These are phyloP conservation scores for Pemphredon lugubris DNA, from an alignment of 2,888 invertebrate genomes.

Conservation along the genomic window DNA sequence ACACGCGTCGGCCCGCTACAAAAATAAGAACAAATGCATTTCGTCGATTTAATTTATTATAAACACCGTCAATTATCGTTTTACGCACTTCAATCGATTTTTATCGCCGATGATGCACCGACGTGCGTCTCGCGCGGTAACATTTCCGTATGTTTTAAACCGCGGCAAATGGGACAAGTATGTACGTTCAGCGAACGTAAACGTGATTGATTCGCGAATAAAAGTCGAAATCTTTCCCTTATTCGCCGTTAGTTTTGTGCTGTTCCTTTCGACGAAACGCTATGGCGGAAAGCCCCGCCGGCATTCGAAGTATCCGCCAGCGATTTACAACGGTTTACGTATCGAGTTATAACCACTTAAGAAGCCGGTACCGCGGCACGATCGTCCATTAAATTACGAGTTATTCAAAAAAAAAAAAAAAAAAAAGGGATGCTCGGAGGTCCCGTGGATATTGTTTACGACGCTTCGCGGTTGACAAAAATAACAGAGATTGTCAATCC, in stretches of 20 bases:
- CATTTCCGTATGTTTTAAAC: too few relatives aligned
- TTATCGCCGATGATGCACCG: too few relatives aligned
- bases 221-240: not conserved
- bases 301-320: constrained; percentile 22
- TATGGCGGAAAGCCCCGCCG: too few relatives aligned
- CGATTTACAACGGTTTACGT: constrained; percentile 46
- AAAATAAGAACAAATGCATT: too few relatives aligned
- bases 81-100: too few relatives aligned
- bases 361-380: constrained; percentile 24
- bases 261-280: not conserved
- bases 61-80: too few relatives aligned
- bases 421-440: constrained; percentile 48
- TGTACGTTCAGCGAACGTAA: too few relatives aligned
- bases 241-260: constrained; percentile 1
- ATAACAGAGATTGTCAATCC: constrained; percentile 35
- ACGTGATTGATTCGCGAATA: not conserved
- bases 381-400: constrained; percentile 43
- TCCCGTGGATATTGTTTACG: constrained; percentile 32
- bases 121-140: too few relatives aligned
- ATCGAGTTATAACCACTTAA: constrained; percentile 47
- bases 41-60: too few relatives aligned
- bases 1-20: too few relatives aligned
- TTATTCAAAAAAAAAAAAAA: constrained; percentile 37
- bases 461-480: constrained; percentile 22
- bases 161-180: too few relatives aligned